Evolutionary conservation across 2,888 invertebrate genomes (phyloP).

Genomic region (Zonitis immaculata): DNA sequence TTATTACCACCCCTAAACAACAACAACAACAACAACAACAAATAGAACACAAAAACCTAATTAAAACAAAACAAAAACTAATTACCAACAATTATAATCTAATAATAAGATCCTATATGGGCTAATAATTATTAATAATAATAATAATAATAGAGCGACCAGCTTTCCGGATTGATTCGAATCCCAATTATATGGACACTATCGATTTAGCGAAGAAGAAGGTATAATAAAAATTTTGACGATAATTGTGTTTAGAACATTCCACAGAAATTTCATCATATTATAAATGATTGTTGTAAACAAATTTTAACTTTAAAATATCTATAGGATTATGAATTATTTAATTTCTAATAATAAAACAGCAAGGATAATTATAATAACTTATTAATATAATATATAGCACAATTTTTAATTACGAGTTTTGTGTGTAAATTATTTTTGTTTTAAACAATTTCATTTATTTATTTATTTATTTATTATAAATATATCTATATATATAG

Average conservation of each 20-base stretch:
- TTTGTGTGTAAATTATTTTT: background rate
- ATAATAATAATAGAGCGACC: background rate
- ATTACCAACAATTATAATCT: no score
- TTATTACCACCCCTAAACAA: background rate
- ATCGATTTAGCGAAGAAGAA: no score
- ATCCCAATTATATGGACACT: no score
- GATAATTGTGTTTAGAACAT: background rate
- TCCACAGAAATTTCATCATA: background rate
- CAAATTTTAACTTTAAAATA: constrained; percentile 3
- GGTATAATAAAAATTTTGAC: no score
- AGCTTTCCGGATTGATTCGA: no score
- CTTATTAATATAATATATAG: no score
- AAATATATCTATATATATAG: no score
- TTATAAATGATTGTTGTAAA: constrained; percentile 1
- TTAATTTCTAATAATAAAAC: background rate
- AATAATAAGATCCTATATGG: no score
- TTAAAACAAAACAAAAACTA: no score
- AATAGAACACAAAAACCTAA: no score
- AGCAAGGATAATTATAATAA: background rate
- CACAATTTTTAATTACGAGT: background rate
- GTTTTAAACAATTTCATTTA: background rate
- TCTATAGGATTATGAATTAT: background rate
- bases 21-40: background rate
- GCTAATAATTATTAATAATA: no score
- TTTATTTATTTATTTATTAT: background rate